These are phyloP conservation scores for Paramuricea clavata DNA, from an alignment of 92 coral and sea anemone species.

Conservation along the genomic window DNA sequence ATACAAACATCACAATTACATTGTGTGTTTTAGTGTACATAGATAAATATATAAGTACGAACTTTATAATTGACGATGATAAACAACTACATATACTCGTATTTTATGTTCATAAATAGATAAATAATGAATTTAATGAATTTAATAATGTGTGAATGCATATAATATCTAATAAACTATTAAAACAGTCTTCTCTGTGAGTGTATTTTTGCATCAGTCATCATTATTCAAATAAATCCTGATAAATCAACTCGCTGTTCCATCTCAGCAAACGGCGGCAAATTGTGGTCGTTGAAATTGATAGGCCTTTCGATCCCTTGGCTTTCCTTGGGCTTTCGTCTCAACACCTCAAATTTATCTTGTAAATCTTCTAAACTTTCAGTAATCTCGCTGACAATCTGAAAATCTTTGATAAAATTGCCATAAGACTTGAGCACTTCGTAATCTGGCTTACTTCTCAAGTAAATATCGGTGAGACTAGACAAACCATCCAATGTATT, in stretches of 20 bases:
- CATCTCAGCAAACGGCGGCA: not conserved
- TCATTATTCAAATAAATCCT: not conserved
- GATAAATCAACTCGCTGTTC: not conserved
- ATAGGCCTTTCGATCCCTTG: not conserved
- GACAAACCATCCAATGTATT: not conserved
- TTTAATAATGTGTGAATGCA: no score
- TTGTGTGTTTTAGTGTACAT: no score
- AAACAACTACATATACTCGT: no score
- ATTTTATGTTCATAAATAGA: no score
- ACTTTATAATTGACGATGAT: no score
- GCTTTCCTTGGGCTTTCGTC: not conserved
- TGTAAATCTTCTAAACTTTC: not conserved
- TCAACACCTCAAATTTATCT: not conserved
- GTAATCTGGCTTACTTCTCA: not conserved
- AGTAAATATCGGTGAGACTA: constrained; percentile 4
- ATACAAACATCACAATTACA: no score
- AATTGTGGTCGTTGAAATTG: no score
- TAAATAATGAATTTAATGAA: no score
- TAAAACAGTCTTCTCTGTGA: no score
- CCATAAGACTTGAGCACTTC: not conserved
- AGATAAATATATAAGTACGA: no score
- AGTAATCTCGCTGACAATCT: not conserved
- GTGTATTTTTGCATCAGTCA: no score
- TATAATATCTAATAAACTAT: no score
- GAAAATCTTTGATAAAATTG: not conserved